Conservation (phyloP, 2,113 vertebrate species). For the Oriolus oriolus region DNA sequence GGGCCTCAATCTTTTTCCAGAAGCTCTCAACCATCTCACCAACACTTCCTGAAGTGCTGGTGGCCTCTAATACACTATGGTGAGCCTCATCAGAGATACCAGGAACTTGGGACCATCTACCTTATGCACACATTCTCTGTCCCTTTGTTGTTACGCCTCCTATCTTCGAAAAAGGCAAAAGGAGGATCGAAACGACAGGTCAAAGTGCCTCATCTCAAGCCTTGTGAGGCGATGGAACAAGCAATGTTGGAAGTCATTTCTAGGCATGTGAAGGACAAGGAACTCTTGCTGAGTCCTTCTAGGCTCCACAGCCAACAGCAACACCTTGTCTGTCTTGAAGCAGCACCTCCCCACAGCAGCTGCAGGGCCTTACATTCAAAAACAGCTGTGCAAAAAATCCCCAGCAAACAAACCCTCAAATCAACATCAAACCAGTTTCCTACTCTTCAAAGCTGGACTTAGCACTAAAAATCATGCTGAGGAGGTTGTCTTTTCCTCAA, state of each 20-base stretch:
- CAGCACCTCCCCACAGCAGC: background rate
- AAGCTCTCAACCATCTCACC: background rate
- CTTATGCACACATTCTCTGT: background rate
- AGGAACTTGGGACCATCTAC: background rate
- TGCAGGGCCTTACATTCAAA: background rate
- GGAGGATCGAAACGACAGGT: background rate
- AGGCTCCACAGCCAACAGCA: background rate
- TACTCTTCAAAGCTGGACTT: background rate
- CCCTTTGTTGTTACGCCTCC: background rate
- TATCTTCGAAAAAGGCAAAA: background rate
- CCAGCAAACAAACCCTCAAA: background rate
- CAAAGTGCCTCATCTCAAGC: background rate
- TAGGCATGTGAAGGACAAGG: background rate
- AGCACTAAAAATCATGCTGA: background rate
- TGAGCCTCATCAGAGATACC: background rate
- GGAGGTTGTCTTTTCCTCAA: background rate
- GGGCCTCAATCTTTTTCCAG: background rate
- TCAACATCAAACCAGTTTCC: background rate
- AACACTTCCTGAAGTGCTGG: background rate
- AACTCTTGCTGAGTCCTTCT: background rate
- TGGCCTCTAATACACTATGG: background rate
- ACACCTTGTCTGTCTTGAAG: background rate
- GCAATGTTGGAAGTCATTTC: background rate
- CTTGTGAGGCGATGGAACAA: background rate
- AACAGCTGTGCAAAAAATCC: background rate